Conservation (phyloP, 23 tunicate species). For the Trididemnum nubilum region DNA sequence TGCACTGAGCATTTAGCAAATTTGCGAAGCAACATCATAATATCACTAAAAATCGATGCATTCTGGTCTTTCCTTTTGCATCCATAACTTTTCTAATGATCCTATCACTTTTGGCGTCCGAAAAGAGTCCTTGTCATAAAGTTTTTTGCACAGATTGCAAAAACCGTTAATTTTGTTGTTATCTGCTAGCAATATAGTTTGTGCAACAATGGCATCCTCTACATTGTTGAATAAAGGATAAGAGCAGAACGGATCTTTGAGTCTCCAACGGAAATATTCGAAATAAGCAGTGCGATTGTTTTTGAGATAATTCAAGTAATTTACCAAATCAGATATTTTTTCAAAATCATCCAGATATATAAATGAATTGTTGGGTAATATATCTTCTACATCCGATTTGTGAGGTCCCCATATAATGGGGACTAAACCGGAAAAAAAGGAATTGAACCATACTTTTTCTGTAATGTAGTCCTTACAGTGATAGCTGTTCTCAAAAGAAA, state of each 20-base stretch:
- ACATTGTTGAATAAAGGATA: background rate
- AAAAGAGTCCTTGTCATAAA: background rate
- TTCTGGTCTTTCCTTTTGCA: background rate
- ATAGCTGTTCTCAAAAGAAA: constrained; percentile 52
- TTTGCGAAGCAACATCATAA: too few relatives aligned
- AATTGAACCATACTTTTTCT: constrained; percentile 42
- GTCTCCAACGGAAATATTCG: constrained; percentile 34
- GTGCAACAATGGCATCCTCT: background rate
- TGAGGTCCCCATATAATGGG: constrained; percentile 40
- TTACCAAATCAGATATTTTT: background rate
- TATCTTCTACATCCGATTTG: constrained; percentile 1
- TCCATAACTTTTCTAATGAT: background rate
- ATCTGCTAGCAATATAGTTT: background rate
- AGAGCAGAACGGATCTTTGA: background rate
- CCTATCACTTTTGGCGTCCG: background rate
- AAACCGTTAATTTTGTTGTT: background rate
- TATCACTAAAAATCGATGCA: too few relatives aligned
- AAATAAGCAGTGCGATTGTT: constrained; percentile 25
- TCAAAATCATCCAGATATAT: constrained; percentile 27
- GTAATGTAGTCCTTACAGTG: constrained; percentile 34
- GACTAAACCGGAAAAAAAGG: constrained; percentile 4
- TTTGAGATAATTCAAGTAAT: constrained; percentile 8
- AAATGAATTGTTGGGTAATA: constrained; percentile 35
- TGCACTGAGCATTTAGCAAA: too few relatives aligned
- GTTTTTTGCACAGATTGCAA: constrained; percentile 7